Evolutionary conservation across 2,797 vertebrate genomes (phyloP), one percentile per base, ranked within the genome.

Genomic region (Alosa sapidissima): DNA sequence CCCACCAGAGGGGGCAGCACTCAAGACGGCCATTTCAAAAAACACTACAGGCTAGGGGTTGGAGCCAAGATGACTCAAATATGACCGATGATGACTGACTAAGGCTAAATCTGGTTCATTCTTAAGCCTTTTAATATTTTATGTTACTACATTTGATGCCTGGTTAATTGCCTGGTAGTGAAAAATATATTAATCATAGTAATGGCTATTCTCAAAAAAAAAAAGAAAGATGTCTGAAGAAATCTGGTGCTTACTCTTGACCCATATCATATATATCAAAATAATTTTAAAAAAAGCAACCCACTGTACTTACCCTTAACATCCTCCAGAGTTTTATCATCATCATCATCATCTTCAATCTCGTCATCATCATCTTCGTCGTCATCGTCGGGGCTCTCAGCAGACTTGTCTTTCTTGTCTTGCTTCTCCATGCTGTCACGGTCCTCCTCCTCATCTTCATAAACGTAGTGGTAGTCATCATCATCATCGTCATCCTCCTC

Each of bases 221-320:
- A 13, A 28, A 14, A 6, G 5, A 41, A 28, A 28, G 28, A 28
- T 28, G 28, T 28, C 28, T 28, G 28, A 28, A 28, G 28, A 28
- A 78, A 28, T 65, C 65, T 36, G 16, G 41, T 47, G 72, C 72
- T 47, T 78, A 72, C 72, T 68, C 45, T 58, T 65, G 54, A 36
- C 84, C 5, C 55, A 65, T 47, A 21, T 14, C 45, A 28, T 28
- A 49, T 58, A 52, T 41, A 11, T 2, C 51, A 75, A 9, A 0
- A 48, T 48, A 16, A 28, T 41, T 75, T 88, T 0, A 0, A 28
- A 28, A 28, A 28, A 28, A 28, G 28, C 28, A 28, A 28, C 28
- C 28, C 58, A 62, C 7, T n/a, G 5, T 9, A 2, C 92, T 93
- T 94, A 99, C 98, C 97, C 97, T 98, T 97, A 82, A 98, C 96